Evolutionary conservation across 2,797 vertebrate genomes (phyloP), one percentile per base, ranked within the genome.

Genomic region (Helicolenus hilgendorfi): DNA sequence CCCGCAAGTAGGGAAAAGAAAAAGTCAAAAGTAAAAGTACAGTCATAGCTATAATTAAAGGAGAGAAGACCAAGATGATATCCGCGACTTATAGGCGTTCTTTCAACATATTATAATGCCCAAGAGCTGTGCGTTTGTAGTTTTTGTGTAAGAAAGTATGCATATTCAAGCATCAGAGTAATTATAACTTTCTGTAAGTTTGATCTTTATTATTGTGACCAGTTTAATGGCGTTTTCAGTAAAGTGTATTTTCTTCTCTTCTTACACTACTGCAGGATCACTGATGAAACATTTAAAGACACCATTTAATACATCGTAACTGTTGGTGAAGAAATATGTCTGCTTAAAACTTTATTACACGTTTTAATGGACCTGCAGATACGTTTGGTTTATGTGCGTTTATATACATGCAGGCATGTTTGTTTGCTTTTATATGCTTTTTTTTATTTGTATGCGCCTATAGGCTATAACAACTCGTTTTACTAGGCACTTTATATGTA

Each of bases 291-390:
- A 81, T 58, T 77, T 45, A 77, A 77, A 79, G 22, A 27, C 18
- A 14, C 41, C 20, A 26, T 72, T 84, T 69, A 79, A 72, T 7
- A 26, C 31, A 41, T 0, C 20, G 14, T 64, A 60, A 81, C 15
- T 10, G 70, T 49, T 49, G 6, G 22, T 41, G 45, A 64, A 77
- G 7, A 80, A 80, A 81, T 29, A 80, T 79, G 38, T 15, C 67
- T 27, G 77, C 35, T 67, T 65, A 14, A 77, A 49, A 63, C 56
- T 80, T 77, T 72, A 89, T 58, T 45, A 72, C 60, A 41, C 3
- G 9, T 67, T 59, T 56, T 62, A 89, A 56, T 72, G 70, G 70
- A 26, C 4, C 15, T 73, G 63, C 31, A 74, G n/a, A 74, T 70
- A 58, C 70, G 29, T 59, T 13, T 11, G 22, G 4, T 79, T 63